Conservation (phyloP, 2,113 vertebrate genomes). For the Antidorcas marsupialis region DNA sequence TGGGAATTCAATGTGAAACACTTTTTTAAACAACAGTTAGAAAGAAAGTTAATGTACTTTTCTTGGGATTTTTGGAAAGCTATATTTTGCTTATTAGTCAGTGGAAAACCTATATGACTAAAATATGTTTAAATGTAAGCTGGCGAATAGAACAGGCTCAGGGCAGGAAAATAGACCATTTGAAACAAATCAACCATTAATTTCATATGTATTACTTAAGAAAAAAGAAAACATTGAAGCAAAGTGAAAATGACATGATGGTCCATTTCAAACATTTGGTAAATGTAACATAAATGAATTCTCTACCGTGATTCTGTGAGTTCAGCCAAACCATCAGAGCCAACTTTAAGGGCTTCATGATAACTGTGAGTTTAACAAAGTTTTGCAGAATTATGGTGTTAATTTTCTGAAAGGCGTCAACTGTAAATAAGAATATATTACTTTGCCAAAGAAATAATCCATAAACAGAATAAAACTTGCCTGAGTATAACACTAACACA, state of each 20-base stretch:
- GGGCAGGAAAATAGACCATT: conserved; percentile 65
- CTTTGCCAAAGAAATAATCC: conserved; percentile 49
- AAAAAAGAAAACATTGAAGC: conserved; percentile 67
- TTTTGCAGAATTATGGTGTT: conserved; percentile 39
- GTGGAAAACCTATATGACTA: conserved; percentile 63
- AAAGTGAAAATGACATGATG: conserved; percentile 70
- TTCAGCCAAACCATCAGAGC: conserved; percentile 48
- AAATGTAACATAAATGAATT: conserved; percentile 59
- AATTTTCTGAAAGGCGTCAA: conserved; percentile 49
- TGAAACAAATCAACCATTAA: conserved; percentile 73
- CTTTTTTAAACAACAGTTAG: conserved; percentile 49
- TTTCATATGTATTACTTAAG: conserved; percentile 65
- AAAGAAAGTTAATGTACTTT: conserved; percentile 57
- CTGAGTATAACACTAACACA: not conserved
- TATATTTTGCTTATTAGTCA: conserved; percentile 67
- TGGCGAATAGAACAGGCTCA: conserved; percentile 47
- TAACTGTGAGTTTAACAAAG: conserved; percentile 27
- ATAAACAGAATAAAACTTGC: conserved; percentile 26
- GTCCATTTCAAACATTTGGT: conserved; percentile 65
- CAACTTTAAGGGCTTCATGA: conserved; percentile 16
- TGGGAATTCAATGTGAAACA: conserved; percentile 47
- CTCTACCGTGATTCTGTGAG: conserved; percentile 21
- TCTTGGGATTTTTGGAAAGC: conserved; percentile 43
- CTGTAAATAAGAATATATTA: conserved; percentile 44
- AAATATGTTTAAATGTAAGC: conserved; percentile 68